A percentile compares a stretch with the other conserved stretches of the same genome.
These are phyloP conservation scores for Papilio glaucus DNA, from an alignment of 1,140 invertebrate species.

Conservation along the genomic window DNA sequence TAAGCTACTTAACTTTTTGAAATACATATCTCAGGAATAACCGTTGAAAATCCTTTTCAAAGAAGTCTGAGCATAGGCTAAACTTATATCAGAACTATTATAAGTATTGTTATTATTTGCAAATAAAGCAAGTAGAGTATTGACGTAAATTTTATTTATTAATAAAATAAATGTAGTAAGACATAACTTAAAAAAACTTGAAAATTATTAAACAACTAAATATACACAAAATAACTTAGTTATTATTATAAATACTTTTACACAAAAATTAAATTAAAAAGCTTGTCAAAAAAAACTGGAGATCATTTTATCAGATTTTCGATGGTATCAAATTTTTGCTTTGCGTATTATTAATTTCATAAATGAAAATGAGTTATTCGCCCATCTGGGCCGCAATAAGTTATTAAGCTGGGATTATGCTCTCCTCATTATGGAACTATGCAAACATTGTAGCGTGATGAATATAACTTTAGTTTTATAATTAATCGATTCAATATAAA, in stretches of 20 bases:
- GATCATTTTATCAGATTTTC: background rate
- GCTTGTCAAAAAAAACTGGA: background rate
- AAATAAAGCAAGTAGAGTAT: too few species aligned
- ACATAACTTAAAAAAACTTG: too few species aligned
- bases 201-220: too few species aligned
- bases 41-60: background rate
- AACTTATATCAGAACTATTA: too few species aligned
- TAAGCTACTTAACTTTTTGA: conserved; percentile 28
- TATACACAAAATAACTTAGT: too few species aligned
- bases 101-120: too few species aligned
- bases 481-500: conserved; percentile 19
- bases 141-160: too few species aligned
- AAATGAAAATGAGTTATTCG: conserved; percentile 26
- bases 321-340: conserved; percentile 4
- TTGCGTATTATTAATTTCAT: conserved; percentile 27
- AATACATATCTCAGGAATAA: background rate
- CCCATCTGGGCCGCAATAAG: conserved; percentile 14
- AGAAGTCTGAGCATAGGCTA: background rate
- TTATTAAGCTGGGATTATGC: conserved; percentile 34
- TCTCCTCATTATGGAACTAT: conserved; percentile 29
- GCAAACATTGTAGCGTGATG: background rate
- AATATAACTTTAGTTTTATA: conserved; percentile 18
- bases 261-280: background rate
- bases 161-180: too few species aligned
- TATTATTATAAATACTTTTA: too few species aligned